A percentile compares a stretch with the other conserved stretches of the same genome.
Conservation (phyloP, 2,888 invertebrate genomes). For the Papilio demoleus region DNA sequence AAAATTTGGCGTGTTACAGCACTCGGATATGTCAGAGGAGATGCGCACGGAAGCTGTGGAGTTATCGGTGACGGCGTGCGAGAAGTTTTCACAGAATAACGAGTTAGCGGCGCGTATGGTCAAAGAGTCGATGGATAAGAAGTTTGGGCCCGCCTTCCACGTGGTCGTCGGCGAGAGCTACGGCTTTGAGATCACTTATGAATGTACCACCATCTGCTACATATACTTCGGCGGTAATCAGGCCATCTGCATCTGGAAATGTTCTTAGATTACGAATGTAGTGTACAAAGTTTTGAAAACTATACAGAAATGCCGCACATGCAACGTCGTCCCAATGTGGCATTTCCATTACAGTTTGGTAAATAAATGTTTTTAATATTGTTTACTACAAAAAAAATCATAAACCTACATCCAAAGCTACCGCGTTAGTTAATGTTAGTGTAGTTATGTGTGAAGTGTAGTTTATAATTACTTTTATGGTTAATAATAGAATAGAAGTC, state of each 20-base stretch:
- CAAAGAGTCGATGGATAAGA: conserved; percentile 97
- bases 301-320: not conserved
- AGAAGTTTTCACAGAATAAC: conserved; percentile 94
- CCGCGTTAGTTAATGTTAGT: not conserved
- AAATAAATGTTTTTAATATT: not conserved
- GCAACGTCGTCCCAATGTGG: not conserved
- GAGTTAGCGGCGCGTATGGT: conserved; percentile 96
- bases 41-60: conserved; percentile 96
- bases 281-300: not conserved
- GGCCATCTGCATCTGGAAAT: conserved; percentile 95
- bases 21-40: conserved; percentile 97
- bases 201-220: conserved; percentile 93
- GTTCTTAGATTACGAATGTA: conserved; percentile 80
- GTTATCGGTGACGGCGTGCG: conserved; percentile 95
- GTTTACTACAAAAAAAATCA: not conserved
- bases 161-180: conserved; percentile 98
- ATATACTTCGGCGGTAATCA: conserved; percentile 96
- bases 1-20: conserved; percentile 77
- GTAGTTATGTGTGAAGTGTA: not conserved
- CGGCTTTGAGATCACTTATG: conserved; percentile 96
- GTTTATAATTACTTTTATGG: conserved; percentile 1
- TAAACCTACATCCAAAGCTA: not conserved
- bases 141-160: conserved; percentile 97
- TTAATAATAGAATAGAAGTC: not conserved
- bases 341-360: not conserved